These are phyloP conservation scores for Mormyrus hasselquistii DNA, from an alignment of 2,797 vertebrate species.

Conservation along the genomic window DNA sequence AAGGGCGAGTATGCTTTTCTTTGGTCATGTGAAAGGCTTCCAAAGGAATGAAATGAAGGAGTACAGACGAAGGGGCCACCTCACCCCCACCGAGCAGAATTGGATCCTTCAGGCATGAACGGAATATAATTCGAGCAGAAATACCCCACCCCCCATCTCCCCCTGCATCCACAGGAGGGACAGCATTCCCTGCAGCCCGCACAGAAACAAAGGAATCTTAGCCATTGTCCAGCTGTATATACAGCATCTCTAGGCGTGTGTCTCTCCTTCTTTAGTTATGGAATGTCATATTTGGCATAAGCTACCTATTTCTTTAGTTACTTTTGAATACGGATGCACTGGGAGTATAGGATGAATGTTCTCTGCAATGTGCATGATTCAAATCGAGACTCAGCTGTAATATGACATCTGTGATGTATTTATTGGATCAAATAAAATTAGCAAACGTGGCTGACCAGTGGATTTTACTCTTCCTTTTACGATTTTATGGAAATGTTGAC, in stretches of 20 bases:
- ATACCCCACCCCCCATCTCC: not conserved
- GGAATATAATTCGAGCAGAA: not conserved
- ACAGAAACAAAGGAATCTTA: not conserved
- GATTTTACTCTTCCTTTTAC: not conserved
- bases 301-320: not conserved
- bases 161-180: not conserved
- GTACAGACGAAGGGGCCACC: not conserved
- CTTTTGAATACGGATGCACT: not conserved
- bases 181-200: not conserved
- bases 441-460: not conserved
- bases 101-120: constrained; percentile 7
- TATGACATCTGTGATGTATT: not conserved
- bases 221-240: not conserved
- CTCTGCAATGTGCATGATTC: not conserved
- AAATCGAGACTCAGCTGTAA: not conserved
- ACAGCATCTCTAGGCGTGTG: not conserved
- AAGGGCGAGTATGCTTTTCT: not conserved
- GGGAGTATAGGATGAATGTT: not conserved
- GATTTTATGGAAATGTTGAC: not conserved
- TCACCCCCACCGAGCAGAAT: not conserved
- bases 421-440: not conserved
- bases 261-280: not conserved
- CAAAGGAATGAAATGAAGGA: not conserved
- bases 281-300: not conserved
- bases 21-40: not conserved